phyloP scores from a whole-genome alignment of 2,797 vertebrate genomes.

The Diglossa cyanea region DNA sequence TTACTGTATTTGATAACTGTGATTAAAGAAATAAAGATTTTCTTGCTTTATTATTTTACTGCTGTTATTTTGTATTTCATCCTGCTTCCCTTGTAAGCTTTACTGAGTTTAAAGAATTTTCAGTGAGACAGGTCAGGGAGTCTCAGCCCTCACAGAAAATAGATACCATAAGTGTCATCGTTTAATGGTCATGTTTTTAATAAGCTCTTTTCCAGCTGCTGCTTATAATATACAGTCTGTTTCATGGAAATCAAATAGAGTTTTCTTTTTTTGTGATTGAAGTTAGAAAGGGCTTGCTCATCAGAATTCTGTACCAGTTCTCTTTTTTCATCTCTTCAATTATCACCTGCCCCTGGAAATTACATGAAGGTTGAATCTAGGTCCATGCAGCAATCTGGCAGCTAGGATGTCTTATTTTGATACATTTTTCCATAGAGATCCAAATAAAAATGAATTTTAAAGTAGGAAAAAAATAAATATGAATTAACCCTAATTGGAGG shows the following conservation, averaged over 20 bases:
- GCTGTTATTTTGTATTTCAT: conserved; percentile 1
- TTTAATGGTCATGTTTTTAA: neutral
- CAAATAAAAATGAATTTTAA: neutral
- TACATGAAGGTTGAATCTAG: neutral
- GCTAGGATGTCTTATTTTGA: neutral
- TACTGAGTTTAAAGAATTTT: neutral
- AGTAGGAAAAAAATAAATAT: neutral
- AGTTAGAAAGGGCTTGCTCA: neutral
- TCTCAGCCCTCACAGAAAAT: neutral
- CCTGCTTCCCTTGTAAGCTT: neutral
- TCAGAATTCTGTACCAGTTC: conserved; percentile 8
- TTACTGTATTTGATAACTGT: neutral
- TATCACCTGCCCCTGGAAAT: conserved; percentile 25
- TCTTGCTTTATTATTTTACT: neutral
- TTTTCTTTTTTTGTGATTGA: neutral
- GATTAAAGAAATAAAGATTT: neutral
- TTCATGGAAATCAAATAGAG: neutral
- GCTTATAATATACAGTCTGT: neutral
- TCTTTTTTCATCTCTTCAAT: conserved; percentile 10
- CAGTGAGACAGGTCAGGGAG: neutral
- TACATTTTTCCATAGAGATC: neutral
- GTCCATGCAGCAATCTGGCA: neutral
- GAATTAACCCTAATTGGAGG: neutral
- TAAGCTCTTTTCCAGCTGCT: conserved; percentile 8
- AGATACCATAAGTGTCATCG: neutral